Evolutionary conservation across 2,888 invertebrate genomes (phyloP).

Genomic region (Griposia aprilina): DNA sequence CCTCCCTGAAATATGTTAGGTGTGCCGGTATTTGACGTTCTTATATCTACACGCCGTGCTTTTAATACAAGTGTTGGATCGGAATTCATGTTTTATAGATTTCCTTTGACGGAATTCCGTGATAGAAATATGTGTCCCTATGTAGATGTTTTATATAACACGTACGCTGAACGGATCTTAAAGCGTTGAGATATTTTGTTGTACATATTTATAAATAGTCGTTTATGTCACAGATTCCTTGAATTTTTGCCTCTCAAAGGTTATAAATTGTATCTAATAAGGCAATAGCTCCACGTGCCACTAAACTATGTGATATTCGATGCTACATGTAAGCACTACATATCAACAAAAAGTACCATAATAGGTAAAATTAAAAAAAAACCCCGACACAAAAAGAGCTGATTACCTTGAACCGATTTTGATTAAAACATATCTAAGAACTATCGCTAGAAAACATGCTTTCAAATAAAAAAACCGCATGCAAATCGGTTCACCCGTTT

Average conservation of each 20-base stretch:
- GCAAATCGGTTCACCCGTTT: no score
- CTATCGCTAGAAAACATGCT: no score
- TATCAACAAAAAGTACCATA: neutral
- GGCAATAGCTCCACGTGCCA: neutral
- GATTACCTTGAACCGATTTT: no score
- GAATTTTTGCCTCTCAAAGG: neutral
- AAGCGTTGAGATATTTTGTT: constrained; percentile 3
- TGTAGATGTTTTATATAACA: constrained; percentile 6
- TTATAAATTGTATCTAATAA: neutral
- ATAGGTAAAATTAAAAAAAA: no score
- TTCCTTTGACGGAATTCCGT: constrained; percentile 14
- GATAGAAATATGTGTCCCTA: neutral
- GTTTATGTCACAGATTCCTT: neutral
- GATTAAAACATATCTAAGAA: no score
- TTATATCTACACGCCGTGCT: constrained; percentile 68
- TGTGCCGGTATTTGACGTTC: constrained; percentile 75
- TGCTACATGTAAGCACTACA: neutral
- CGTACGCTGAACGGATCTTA: neutral
- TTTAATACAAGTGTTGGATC: constrained; percentile 54
- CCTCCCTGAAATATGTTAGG: constrained; percentile 81
- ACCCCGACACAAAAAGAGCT: no score
- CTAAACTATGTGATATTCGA: constrained; percentile 7
- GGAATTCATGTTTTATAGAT: constrained; percentile 49
- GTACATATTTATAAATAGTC: constrained; percentile 1
- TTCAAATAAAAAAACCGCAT: no score